A percentile compares a stretch with the other conserved stretches of the same genome.
Conservation (phyloP, 2,888 invertebrate species). For the Diadromus collaris region DNA sequence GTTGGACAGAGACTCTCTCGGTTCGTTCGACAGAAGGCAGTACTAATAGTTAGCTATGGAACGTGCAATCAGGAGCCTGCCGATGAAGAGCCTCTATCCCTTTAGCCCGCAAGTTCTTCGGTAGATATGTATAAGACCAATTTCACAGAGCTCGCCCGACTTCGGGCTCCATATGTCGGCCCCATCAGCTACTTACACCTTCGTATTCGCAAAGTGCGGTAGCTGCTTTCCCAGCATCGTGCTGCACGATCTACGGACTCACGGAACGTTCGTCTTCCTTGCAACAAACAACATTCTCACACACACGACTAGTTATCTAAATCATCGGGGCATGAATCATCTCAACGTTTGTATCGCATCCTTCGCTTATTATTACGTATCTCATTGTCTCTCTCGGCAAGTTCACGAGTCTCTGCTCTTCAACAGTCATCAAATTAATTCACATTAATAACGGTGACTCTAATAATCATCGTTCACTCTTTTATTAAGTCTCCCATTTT, state of each 20-base stretch:
- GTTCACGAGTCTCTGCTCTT: conserved; percentile 24
- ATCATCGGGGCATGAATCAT: conserved; percentile 26
- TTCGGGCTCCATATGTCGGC: background rate
- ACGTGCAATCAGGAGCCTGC: conserved; percentile 30
- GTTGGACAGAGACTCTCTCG: conserved; percentile 3
- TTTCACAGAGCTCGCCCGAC: conserved; percentile 16
- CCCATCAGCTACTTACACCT: conserved; percentile 14
- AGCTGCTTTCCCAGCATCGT: conserved; percentile 46
- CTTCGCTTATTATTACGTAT: background rate
- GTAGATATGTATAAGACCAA: conserved; percentile 37
- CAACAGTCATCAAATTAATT: conserved; percentile 34
- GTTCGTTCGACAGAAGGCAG: conserved; percentile 39
- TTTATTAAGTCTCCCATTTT: conserved; percentile 4
- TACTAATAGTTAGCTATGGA: conserved; percentile 31
- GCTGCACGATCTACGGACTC: conserved; percentile 40
- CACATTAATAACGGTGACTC: conserved; percentile 36
- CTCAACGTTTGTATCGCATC: conserved; percentile 15
- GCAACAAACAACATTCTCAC: conserved; percentile 53
- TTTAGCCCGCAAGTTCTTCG: conserved; percentile 16
- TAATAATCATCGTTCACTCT: conserved; percentile 1
- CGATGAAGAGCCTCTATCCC: background rate
- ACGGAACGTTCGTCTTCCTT: conserved; percentile 20
- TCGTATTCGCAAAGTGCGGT: conserved; percentile 38
- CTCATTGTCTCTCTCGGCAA: conserved; percentile 15
- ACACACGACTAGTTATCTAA: conserved; percentile 46